Evolutionary conservation across 37 sponge, comb jelly and placozoan species (phyloP).

Genomic region (Amphimedon queenslandica): DNA sequence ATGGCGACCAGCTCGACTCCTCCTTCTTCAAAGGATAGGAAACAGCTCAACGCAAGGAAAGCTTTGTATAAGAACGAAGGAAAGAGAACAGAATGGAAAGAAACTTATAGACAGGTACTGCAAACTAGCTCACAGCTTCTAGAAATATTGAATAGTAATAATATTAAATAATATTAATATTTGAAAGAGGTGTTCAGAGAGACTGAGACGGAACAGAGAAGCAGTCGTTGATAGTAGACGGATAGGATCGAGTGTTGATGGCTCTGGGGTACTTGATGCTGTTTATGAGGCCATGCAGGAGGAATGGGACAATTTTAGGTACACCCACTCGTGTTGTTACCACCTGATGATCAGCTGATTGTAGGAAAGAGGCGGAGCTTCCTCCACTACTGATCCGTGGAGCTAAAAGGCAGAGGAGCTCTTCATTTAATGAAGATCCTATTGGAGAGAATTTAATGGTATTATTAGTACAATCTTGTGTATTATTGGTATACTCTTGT

Average conservation of each 20-base stretch:
- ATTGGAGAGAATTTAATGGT: background rate
- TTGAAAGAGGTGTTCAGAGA: conserved; percentile 45
- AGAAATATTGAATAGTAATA: background rate
- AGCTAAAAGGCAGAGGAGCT: background rate
- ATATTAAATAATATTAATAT: background rate
- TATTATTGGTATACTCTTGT: background rate
- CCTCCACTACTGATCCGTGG: conserved; percentile 9
- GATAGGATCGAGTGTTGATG: background rate
- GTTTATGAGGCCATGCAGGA: conserved; percentile 50
- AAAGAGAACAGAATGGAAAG: conserved; percentile 31
- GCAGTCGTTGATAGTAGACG: conserved; percentile 21
- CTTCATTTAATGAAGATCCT: background rate
- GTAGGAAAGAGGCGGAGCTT: conserved; percentile 11
- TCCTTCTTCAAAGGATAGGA: background rate
- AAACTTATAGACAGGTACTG: conserved; percentile 50
- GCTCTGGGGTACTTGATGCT: background rate
- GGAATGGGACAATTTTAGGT: conserved; percentile 67
- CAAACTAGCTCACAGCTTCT: too few relatives aligned
- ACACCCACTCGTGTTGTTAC: background rate
- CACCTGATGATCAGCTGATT: background rate
- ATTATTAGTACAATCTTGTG: background rate
- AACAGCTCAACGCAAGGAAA: conserved; percentile 42
- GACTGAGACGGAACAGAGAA: conserved; percentile 41
- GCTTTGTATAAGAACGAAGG: conserved; percentile 40
- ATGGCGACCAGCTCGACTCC: too few relatives aligned